Evolutionary conservation across 2,113 vertebrate species (phyloP), one percentile per base, ranked within the genome.

Genomic region (Gorsachius goisagi): DNA sequence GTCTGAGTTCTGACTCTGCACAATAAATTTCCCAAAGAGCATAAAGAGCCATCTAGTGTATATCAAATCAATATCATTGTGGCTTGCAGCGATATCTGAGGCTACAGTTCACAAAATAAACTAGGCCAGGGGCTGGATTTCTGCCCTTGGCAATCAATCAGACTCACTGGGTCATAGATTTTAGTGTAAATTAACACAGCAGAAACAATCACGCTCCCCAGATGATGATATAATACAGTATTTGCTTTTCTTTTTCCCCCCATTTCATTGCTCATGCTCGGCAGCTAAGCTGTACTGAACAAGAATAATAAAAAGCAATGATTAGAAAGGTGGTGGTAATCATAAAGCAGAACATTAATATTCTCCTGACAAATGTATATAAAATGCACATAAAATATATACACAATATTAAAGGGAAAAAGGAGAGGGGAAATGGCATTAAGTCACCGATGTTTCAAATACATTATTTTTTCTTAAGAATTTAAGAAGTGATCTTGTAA

Each of bases 131-230:
- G 98, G 98, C 98, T 98, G 98, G 95, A 96, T 98, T 98, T 96
- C 97, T 98, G 98, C 98, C 98, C 98, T 98, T 97, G 97, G 98
- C 98, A 97, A 98, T 98, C 98, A 98, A 98, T 98, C 98, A 98
- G 97, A 77, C 97, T 98, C 98, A 94, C 95, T 50, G 97, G 98
- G 98, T 98, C 98, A 98, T 98, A 98, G 98, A 98, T 98, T 98
- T 98, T 98, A 98, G 98, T 98, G 98, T 98, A 98, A 98, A 98
- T 98, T 98, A 98, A 98, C 98, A 98, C 98, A 98, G 97, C 97
- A 98, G 98, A 98, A 98, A 98, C 98, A 98, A 97, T 97, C 97
- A 93, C 5, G 83, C 93, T 98, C 98, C 98, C 98, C 93, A 97
- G 98, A 98, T 96, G 95, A 96, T 94, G 96, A 97, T 97, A 98